Evolutionary conservation across 2,797 vertebrate genomes (phyloP), one percentile per base, ranked within the genome.

Genomic region (Epinephelus awoara): DNA sequence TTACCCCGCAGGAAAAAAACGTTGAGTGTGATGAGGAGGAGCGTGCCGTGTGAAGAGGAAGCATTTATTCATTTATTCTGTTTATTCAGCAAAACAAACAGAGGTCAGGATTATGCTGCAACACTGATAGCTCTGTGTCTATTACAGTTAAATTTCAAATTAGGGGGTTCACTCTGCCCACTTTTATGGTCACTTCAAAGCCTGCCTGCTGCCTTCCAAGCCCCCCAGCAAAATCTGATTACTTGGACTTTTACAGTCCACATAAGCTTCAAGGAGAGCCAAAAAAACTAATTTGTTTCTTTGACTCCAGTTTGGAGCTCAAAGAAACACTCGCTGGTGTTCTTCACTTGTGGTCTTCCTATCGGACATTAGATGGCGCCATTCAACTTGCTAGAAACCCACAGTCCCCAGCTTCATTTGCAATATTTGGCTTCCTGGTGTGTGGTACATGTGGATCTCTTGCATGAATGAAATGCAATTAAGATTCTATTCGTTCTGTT

Each of bases 51-150:
- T 56, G 72, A 87, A 90, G 79, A 85, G 64, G 79, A 86, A 85
- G 76, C 88, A 72, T 93, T 93, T 93, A 91, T 91, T 91, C 77
- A 92, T 93, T 90, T 90, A 92, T 94, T 94, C 91, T 83, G 92
- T 94, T 89, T 88, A 90, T 93, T 93, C 93, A 92, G 94, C 92
- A 92, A 91, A 93, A 93, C 90, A 93, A 94, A 93, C 92, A 88
- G 80, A 83, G 93, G 93, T 93, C 92, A 90, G 82, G 77, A 86
- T 88, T 90, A 80, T 88, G 79, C 85, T 80, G 90, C 83, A 85
- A 85, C 84, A 67, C 88, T 86, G 90, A 93, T 92, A 89, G 75
- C 75, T 78, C 64, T 73, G 79, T 90, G 92, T 94, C 93, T 88
- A 84, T 89, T 91, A 87, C 82, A 72, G 85, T 95, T 94, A 92